Evolutionary conservation across 1,140 invertebrate genomes (phyloP).

Genomic region (Solenopsis invicta): DNA sequence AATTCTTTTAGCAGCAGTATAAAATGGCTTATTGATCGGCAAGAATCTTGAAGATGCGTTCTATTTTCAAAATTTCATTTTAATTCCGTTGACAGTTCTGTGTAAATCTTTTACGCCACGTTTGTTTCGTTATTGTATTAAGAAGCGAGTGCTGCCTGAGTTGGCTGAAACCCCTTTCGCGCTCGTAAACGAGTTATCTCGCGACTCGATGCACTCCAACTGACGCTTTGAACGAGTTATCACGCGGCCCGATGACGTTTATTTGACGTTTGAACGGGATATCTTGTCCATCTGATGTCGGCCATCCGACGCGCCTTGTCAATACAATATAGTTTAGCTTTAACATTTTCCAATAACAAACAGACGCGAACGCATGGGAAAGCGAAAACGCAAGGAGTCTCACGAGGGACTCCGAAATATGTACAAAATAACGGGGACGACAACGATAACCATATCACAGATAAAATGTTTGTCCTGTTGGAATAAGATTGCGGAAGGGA

Average conservation of each 20-base stretch:
- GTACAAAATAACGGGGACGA: slow-evolving; percentile 5
- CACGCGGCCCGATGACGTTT: slow-evolving; percentile 42
- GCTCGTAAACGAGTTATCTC: slow-evolving; percentile 47
- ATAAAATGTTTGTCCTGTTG: slow-evolving; percentile 43
- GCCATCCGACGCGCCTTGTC: slow-evolving; percentile 28
- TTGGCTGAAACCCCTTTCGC: slow-evolving; percentile 3
- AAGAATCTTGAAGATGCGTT: neutral
- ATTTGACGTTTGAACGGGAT: slow-evolving; percentile 48
- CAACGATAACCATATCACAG: neutral
- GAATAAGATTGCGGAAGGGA: slow-evolving; percentile 28
- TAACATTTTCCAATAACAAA: slow-evolving; percentile 56
- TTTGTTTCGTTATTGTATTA: neutral
- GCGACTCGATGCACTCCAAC: slow-evolving; percentile 33
- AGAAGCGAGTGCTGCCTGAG: neutral
- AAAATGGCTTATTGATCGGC: neutral
- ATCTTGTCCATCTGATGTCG: slow-evolving; percentile 49
- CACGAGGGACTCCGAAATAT: neutral
- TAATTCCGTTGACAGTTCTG: neutral
- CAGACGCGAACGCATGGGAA: neutral
- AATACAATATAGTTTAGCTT: slow-evolving; percentile 57
- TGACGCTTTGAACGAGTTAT: slow-evolving; percentile 49
- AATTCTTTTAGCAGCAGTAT: neutral
- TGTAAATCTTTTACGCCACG: neutral
- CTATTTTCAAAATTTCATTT: neutral
- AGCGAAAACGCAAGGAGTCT: neutral